Base-by-base conservation (phyloP, 2,113 vertebrate genomes). In the Dipodomys stephensi region DNA sequence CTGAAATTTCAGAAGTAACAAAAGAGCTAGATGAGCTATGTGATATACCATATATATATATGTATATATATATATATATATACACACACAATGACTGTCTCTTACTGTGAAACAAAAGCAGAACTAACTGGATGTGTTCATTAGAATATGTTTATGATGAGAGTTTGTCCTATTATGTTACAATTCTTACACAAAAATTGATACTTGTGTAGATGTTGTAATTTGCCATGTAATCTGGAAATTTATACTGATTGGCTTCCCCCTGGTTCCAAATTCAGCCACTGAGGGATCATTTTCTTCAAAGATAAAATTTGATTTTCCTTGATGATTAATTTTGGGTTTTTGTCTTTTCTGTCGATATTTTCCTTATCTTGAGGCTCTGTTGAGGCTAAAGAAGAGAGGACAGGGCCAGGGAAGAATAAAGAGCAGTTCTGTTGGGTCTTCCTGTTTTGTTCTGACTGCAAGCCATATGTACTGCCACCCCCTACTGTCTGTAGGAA, bases 381-480 rank as follows among this genome's bases (percentile, higher is more conserved):
- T 89, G 20, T 78, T 81, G 77, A 77, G 82, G 46, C 87, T 95
- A 57, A 89, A 88, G 74, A 88, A 83, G 87, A 83, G 82, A 94
- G 76, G 91, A 95, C 91, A 92, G 84, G 87, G 83, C 83, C 95
- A 85, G 89, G 93, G 87, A 69, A 97, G 97, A 96, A 97, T 95
- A 97, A 97, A 96, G 96, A 96, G 82, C 94, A 94, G 92, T 97
- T 95, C 92, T 97, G 80, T 93, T 95, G 95, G 95, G 87, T 97
- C 91, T 97, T 97, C 91, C 95, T 97, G 96, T 96, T 97, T 97
- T 97, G 96, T 97, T 97, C 97, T 93, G 84, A 95, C 93, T 95
- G 62, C 93, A 95, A 97, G 95, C 93, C 94, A 73, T 95, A 95
- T 95, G 96, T 95, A 94, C 96, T 97, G 96, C 94, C 96, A 97